phyloP scores from a whole-genome alignment of 2,888 invertebrate species.

The Stenodema calcarata region DNA sequence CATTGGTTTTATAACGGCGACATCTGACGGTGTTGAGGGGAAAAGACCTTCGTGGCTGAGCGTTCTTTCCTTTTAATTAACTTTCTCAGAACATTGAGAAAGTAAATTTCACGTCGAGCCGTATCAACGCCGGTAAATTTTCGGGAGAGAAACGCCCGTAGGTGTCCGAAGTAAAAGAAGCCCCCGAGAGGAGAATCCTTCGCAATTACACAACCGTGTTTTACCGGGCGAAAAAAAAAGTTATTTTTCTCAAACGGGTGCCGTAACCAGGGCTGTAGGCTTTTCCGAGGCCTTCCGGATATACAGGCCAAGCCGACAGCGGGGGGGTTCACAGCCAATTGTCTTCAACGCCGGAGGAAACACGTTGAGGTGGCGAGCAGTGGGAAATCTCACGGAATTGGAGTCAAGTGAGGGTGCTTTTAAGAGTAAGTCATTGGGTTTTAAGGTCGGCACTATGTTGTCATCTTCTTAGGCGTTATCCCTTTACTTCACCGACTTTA shows the following conservation, averaged over 20 bases:
- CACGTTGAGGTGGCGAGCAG: neutral
- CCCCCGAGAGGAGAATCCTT: conserved; percentile 11
- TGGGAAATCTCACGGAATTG: neutral
- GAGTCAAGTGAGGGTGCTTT: neutral
- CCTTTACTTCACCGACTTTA: neutral
- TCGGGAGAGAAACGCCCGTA: neutral
- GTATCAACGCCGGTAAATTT: conserved; percentile 29
- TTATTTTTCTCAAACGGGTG: conserved; percentile 45
- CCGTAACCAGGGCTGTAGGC: conserved; percentile 5
- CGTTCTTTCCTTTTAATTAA: neutral
- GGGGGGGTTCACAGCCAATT: neutral
- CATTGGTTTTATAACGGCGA: no score
- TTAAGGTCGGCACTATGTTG: neutral
- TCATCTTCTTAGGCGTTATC: neutral
- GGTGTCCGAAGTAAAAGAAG: neutral
- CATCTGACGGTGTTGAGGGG: no score
- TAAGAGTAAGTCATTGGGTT: neutral
- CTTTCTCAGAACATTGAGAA: neutral
- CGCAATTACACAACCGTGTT: conserved; percentile 34
- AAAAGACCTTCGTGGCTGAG: neutral
- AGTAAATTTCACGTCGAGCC: conserved; percentile 3
- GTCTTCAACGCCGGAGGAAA: neutral
- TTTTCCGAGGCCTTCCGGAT: neutral
- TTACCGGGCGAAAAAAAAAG: conserved; percentile 25
- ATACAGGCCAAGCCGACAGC: neutral